These are phyloP conservation scores for Tigriopus japonicus DNA, from an alignment of 1,140 invertebrate species.

Conservation along the genomic window DNA sequence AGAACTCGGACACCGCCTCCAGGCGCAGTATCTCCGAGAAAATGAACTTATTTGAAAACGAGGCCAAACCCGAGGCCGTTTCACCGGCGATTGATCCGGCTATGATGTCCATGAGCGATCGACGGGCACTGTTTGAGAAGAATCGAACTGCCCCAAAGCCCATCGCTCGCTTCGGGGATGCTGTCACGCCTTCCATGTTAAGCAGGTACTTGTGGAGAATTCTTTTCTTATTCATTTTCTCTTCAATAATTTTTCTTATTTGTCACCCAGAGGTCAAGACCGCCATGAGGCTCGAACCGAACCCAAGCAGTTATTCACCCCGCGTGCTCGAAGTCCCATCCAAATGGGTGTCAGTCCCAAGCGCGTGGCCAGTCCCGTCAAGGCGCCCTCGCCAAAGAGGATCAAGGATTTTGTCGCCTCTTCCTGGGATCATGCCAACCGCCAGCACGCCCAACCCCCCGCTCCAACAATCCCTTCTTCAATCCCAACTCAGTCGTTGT, in stretches of 20 bases:
- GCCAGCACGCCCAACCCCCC: background rate
- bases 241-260: too few relatives aligned
- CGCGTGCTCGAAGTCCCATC: too few relatives aligned
- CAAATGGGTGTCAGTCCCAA: background rate
- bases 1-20: slow-evolving; percentile 3
- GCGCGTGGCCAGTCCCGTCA: background rate
- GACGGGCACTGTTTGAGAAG: slow-evolving; percentile 8
- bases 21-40: slow-evolving; percentile 1
- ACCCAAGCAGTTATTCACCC: too few relatives aligned
- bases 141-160: slow-evolving; percentile 9
- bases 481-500: too few relatives aligned
- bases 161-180: slow-evolving; percentile 12
- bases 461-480: too few relatives aligned
- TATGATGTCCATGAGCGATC: slow-evolving; percentile 8
- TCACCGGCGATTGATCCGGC: background rate
- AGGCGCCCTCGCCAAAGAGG: too few relatives aligned
- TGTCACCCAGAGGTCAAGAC: too few relatives aligned
- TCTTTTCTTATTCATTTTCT: too few relatives aligned
- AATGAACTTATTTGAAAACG: slow-evolving; percentile 5
- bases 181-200: slow-evolving; percentile 13
- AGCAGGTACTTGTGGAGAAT: background rate
- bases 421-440: background rate
- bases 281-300: too few relatives aligned
- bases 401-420: background rate
- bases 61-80: background rate